phyloP scores from a whole-genome alignment of 2,113 vertebrate species.

The Haemorhous mexicanus region DNA sequence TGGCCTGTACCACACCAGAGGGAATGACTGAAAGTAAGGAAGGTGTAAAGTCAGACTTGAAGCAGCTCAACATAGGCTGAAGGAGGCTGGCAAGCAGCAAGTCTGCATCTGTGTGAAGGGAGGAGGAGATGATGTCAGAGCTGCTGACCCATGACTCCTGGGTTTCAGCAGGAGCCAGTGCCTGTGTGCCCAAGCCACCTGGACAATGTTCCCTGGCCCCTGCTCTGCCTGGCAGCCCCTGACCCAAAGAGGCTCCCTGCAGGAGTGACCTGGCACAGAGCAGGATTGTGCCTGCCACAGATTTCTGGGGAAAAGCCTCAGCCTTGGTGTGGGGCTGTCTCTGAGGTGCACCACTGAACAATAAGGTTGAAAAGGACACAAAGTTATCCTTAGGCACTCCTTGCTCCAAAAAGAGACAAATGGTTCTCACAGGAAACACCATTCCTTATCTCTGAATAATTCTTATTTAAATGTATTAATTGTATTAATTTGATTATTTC shows the following conservation, averaged over 20 bases:
- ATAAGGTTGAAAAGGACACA: background rate
- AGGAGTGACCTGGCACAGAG: background rate
- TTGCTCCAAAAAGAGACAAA: background rate
- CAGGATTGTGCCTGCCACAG: background rate
- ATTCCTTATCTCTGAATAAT: background rate
- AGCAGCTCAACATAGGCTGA: background rate
- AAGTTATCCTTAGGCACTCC: background rate
- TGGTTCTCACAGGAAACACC: background rate
- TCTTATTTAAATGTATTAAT: background rate
- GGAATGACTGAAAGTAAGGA: background rate
- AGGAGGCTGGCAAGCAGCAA: background rate
- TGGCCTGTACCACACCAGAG: background rate
- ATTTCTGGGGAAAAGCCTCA: background rate
- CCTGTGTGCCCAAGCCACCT: rapidly evolving
- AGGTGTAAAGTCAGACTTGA: background rate
- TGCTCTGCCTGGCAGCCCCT: background rate
- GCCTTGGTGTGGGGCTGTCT: background rate
- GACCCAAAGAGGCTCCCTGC: background rate
- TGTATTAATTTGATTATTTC: background rate
- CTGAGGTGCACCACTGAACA: background rate
- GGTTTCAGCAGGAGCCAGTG: background rate
- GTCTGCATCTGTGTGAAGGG: rapidly evolving
- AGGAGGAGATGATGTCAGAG: background rate
- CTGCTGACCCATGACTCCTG: no score
- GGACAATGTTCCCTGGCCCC: rapidly evolving